phyloP scores from a whole-genome alignment of 2,113 vertebrate genomes.

The Nothocercus julius region DNA sequence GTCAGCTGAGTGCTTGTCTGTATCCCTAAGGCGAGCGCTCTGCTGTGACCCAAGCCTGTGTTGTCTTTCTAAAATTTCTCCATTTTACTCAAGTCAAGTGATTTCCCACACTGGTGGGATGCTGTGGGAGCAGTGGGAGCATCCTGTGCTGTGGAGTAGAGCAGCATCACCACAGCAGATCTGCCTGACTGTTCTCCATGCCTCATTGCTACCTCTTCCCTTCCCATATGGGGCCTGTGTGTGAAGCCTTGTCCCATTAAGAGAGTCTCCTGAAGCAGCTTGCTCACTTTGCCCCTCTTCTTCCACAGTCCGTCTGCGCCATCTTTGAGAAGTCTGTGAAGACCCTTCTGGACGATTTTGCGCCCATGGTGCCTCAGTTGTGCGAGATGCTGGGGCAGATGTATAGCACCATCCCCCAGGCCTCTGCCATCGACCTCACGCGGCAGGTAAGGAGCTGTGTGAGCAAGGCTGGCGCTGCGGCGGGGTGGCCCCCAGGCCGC shows the following conservation, averaged over 20 bases:
- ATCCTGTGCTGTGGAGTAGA: neutral
- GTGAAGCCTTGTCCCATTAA: neutral
- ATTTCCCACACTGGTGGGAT: neutral
- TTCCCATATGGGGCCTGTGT: neutral
- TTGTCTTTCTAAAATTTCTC: neutral
- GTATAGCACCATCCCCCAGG: constrained; percentile 99
- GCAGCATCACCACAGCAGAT: neutral
- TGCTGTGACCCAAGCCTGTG: neutral
- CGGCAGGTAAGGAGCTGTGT: constrained; percentile 83
- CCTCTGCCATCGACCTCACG: constrained; percentile 95
- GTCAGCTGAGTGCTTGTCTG: neutral
- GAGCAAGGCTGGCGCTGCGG: neutral
- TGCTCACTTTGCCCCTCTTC: neutral
- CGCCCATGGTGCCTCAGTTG: constrained; percentile 97
- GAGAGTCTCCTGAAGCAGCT: neutral
- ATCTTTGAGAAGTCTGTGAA: constrained; percentile 99
- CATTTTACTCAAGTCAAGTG: neutral
- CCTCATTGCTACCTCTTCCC: neutral
- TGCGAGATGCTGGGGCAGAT: constrained; percentile 99
- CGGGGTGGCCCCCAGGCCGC: neutral
- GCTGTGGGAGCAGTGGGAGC: neutral
- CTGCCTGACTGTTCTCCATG: neutral
- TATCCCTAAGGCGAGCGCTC: neutral
- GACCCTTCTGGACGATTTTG: constrained; percentile 96
- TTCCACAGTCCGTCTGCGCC: constrained; percentile 91